Evolutionary conservation across 1,140 invertebrate species (phyloP), one percentile per base, ranked within the genome.

Genomic region (Trichomalopsis sarcophagae): DNA sequence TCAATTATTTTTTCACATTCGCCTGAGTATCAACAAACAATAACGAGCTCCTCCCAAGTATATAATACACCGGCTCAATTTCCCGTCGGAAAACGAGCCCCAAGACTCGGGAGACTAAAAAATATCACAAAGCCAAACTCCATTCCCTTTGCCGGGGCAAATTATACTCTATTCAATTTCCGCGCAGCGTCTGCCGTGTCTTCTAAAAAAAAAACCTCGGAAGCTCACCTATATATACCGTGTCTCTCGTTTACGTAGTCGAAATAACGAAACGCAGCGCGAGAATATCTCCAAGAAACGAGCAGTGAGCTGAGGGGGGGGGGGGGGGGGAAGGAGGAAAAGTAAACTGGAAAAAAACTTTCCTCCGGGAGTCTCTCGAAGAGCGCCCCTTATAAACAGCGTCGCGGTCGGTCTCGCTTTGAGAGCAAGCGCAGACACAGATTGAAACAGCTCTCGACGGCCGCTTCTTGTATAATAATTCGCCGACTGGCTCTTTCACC

Each of bases 391-490:
- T 44, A 10, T 44, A 44, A 62, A 14, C 4, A 21, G 7, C 36
- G 36, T 21, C 36, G 10, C 73, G 17, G 66, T 30, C 27, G 27
- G 33, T 3, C 10, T 40, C 50, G 44, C 71, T 62, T 82, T 74
- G 69, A 82, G 33, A 44, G 23, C 13, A 14, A 17, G 17, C 17
- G 10, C 4, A 62, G 21, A 62, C 55, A 55, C 36, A 83, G 71
- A 83, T 83, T 76, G 73, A 76, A 83, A 77, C 40, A 27, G 27
- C 73, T 40, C 73, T 40, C 50, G 21, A 5, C 30, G 21, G 14
- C 75, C 33, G 33, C 40, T 62, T 77, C 66, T 73, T 47, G 40
- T 73, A 84, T 84, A 73, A 68, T 80, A 80, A 84, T 84, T 79
- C 17, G 30, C 33, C 62, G 55, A 62, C 17, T 66, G 44, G 44